Conservation (phyloP, 1,140 invertebrate species). For the Delia radicum region DNA sequence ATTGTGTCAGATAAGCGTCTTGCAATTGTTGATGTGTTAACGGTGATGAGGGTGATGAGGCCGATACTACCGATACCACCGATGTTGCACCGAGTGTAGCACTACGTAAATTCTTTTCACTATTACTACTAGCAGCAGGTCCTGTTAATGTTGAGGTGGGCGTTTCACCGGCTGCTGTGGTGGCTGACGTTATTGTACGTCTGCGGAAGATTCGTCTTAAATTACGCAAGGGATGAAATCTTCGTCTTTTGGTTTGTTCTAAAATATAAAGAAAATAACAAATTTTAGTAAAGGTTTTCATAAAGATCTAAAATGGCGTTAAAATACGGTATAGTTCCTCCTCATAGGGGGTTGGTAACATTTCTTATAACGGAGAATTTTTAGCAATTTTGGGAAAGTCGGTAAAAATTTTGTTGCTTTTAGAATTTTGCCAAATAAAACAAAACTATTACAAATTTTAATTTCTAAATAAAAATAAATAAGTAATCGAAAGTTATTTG, state of each 20-base stretch:
- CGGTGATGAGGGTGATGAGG: conserved; percentile 43
- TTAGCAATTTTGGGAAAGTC: too few relatives aligned
- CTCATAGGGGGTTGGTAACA: not conserved
- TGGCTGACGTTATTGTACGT: conserved; percentile 45
- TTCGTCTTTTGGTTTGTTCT: conserved; percentile 49
- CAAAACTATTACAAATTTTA: too few relatives aligned
- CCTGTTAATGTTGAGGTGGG: conserved; percentile 35
- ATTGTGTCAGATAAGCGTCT: conserved; percentile 46
- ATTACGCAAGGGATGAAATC: conserved; percentile 54
- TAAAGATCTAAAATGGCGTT: not conserved
- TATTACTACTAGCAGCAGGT: conserved; percentile 41
- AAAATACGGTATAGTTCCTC: not conserved
- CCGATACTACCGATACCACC: conserved; percentile 21
- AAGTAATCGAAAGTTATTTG: too few relatives aligned
- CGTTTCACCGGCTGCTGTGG: not conserved
- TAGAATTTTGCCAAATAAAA: too few relatives aligned
- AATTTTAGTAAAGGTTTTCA: not conserved
- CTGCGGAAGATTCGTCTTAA: conserved; percentile 52
- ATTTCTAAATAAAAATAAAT: too few relatives aligned
- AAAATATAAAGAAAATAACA: conserved; percentile 15
- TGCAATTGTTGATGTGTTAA: conserved; percentile 40
- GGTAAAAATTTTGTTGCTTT: too few relatives aligned
- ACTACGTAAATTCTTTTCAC: conserved; percentile 50
- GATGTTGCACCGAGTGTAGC: conserved; percentile 31
- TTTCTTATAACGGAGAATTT: not conserved